These are phyloP conservation scores for Mercenaria mercenaria DNA, from an alignment of 1,140 invertebrate genomes.

Conservation along the genomic window DNA sequence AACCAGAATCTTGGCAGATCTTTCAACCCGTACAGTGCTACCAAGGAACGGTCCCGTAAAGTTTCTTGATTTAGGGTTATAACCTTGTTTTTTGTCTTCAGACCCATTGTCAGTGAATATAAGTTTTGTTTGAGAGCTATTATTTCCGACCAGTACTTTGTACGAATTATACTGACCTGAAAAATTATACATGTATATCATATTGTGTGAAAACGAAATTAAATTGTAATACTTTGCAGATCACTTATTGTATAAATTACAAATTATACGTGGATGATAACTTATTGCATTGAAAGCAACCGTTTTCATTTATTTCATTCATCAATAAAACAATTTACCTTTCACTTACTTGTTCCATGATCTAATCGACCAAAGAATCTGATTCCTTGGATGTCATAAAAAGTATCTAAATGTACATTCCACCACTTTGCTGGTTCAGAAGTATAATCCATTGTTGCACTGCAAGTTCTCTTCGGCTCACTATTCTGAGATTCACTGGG, in stretches of 20 bases:
- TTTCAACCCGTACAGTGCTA: background rate
- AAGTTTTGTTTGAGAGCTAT: background rate
- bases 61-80: background rate
- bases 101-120: background rate
- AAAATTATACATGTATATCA: background rate
- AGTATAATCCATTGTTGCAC: background rate
- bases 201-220: too few species aligned
- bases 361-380: background rate
- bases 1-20: background rate
- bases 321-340: background rate
- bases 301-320: too few species aligned
- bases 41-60: background rate
- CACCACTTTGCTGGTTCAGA: background rate
- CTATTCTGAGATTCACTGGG: background rate
- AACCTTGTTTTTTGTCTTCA: background rate
- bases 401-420: background rate
- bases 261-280: too few species aligned
- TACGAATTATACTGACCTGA: background rate
- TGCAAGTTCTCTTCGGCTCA: background rate
- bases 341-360: background rate
- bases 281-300: too few species aligned
- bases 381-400: background rate
- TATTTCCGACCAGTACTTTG: background rate
- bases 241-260: too few species aligned
- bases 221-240: too few species aligned